A percentile compares a stretch with the other conserved stretches of the same genome.
These are phyloP conservation scores for Ophion costatus DNA, from an alignment of 2,888 invertebrate species.

Conservation along the genomic window DNA sequence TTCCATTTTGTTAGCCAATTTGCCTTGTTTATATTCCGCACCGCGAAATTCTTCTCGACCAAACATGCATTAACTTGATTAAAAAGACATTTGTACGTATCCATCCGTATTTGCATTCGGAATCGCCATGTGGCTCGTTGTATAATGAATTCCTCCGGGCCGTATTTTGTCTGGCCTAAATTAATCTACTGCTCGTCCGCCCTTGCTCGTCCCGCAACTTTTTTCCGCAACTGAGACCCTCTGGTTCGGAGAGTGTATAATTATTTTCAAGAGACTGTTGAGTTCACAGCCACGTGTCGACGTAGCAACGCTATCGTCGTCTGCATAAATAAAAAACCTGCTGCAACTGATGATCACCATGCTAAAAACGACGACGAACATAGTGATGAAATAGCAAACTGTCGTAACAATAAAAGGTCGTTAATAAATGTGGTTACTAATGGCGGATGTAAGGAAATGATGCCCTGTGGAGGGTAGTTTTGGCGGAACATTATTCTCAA, in stretches of 20 bases:
- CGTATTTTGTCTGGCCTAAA: conserved; percentile 48
- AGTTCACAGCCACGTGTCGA: conserved; percentile 2
- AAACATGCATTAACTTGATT: conserved; percentile 33
- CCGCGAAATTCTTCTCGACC: background rate
- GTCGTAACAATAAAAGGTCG: too few relatives aligned
- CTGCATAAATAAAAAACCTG: background rate
- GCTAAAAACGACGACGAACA: background rate
- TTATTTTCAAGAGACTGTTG: conserved; percentile 48
- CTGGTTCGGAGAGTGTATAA: conserved; percentile 3
- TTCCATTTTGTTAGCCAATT: background rate
- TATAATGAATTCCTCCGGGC: conserved; percentile 44
- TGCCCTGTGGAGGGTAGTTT: too few relatives aligned
- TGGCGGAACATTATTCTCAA: too few relatives aligned
- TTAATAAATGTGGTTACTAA: too few relatives aligned
- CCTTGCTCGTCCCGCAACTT: background rate
- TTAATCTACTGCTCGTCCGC: conserved; percentile 30
- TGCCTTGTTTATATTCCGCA: background rate
- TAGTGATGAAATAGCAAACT: too few relatives aligned
- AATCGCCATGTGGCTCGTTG: conserved; percentile 14
- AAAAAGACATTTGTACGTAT: background rate
- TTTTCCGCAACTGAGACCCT: conserved; percentile 1
- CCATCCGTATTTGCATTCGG: conserved; percentile 23
- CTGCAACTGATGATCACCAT: background rate
- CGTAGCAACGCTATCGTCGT: conserved; percentile 4
- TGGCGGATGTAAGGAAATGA: too few relatives aligned